Evolutionary conservation across 2,888 invertebrate species (phyloP).

Genomic region (Tipula unca): DNA sequence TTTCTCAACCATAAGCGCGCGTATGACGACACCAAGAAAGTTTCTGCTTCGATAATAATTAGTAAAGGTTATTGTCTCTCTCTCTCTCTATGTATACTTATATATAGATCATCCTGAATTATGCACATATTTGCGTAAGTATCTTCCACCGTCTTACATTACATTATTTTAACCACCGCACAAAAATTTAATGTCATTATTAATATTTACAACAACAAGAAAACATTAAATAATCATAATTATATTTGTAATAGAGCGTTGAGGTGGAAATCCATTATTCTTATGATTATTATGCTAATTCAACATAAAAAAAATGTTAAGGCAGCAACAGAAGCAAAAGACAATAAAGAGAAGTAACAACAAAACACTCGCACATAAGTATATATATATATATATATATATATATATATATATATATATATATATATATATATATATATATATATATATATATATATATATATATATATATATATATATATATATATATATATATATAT

Average conservation of each 20-base stretch:
- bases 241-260: conserved; percentile 8
- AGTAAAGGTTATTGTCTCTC: background rate
- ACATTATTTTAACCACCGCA: background rate
- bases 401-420: no score
- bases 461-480: no score
- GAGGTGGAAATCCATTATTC: conserved; percentile 14
- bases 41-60: background rate
- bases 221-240: conserved; percentile 14
- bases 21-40: background rate
- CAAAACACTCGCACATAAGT: background rate
- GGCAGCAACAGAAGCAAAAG: background rate
- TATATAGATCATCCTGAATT: background rate
- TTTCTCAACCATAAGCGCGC: background rate
- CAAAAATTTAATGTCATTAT: background rate
- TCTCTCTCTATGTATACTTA: no score
- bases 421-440: no score
- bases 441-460: no score
- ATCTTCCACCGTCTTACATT: background rate
- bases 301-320: background rate
- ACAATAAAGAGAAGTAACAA: background rate
- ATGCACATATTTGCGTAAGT: background rate
- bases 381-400: no score
- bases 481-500: no score
- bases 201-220: background rate
- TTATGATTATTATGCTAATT: background rate